These are phyloP conservation scores for Apis cerana DNA, from an alignment of 1,140 invertebrate genomes.

Conservation along the genomic window DNA sequence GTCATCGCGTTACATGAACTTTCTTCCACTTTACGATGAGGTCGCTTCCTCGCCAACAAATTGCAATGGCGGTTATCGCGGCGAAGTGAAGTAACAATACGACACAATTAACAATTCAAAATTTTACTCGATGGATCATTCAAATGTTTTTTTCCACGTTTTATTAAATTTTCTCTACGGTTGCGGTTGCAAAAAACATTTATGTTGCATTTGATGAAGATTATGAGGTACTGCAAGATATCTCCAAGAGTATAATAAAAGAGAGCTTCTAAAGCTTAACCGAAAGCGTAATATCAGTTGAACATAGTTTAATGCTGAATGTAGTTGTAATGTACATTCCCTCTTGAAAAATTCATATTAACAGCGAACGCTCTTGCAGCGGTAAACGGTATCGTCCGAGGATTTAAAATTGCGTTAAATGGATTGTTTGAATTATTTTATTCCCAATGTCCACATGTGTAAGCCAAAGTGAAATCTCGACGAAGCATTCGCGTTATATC, in stretches of 20 bases:
- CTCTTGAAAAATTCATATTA: too few species aligned
- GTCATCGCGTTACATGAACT: not conserved
- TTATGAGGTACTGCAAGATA: not conserved
- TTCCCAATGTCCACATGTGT: not conserved
- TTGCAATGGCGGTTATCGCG: not conserved
- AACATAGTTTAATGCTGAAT: not conserved
- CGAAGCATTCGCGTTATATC: too few species aligned
- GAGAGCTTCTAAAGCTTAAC: not conserved
- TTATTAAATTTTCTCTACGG: not conserved
- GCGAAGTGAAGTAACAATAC: not conserved
- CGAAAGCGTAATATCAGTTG: not conserved
- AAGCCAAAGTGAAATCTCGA: conserved; percentile 2
- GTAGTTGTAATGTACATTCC: too few species aligned
- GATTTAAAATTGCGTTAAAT: not conserved
- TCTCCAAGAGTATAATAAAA: not conserved
- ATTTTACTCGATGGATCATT: not conserved
- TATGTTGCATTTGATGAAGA: not conserved
- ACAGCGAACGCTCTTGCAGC: too few species aligned
- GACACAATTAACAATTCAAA: not conserved
- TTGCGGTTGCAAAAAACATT: not conserved
- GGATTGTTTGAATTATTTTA: not conserved
- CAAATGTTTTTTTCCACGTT: not conserved
- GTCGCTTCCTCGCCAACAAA: not conserved
- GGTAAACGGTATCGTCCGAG: too few species aligned
- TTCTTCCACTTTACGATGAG: not conserved